phyloP scores from a whole-genome alignment of 2,888 invertebrate species.

The Tetragonisca angustula region DNA sequence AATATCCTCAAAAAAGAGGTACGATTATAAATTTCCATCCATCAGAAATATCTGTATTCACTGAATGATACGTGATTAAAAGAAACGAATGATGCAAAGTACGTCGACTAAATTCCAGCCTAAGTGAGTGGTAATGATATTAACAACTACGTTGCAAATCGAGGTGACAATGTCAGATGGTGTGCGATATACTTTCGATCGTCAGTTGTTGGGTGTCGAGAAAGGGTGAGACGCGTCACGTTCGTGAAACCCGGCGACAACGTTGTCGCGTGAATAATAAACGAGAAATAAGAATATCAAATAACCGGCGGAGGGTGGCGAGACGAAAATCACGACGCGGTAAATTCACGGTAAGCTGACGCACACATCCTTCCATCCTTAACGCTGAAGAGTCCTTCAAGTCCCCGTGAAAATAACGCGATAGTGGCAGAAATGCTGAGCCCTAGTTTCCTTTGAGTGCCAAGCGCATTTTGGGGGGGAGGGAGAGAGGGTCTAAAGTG shows the following conservation, averaged over 20 bases:
- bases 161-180: no score
- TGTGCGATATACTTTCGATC: no score
- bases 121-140: no score
- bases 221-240: not conserved
- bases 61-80: no score
- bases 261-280: not conserved
- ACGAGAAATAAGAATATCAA: not conserved
- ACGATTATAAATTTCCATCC: no score
- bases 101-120: no score
- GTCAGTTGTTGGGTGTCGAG: no score
- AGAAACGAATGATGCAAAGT: no score
- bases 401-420: constrained; percentile 70
- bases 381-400: constrained; percentile 52
- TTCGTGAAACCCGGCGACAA: not conserved
- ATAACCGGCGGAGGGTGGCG: not conserved
- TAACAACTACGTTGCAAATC: no score
- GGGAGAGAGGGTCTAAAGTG: constrained; percentile 45
- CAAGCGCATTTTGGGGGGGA: constrained; percentile 59
- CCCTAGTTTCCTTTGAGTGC: constrained; percentile 59
- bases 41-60: no score
- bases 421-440: constrained; percentile 71
- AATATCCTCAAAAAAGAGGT: no score
- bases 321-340: constrained; percentile 29
- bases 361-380: constrained; percentile 45
- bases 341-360: constrained; percentile 47